Percentiles rank a stretch among this genome's conserved stretches.
Evolutionary conservation across 2,888 invertebrate genomes (phyloP).

Genomic region (Lepidocyrtinus sp.): DNA sequence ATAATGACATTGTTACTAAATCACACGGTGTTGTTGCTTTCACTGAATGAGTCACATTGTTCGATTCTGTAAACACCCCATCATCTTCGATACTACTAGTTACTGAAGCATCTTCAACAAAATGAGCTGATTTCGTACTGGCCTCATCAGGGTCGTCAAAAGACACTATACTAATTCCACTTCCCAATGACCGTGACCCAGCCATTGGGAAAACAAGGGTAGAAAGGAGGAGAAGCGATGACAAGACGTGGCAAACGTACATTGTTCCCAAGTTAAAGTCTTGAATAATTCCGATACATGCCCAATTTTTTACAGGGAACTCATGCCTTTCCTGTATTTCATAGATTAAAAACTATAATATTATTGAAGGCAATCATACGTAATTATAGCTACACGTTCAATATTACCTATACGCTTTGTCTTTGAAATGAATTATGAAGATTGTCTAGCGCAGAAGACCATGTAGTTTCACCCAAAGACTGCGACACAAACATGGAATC

Average conservation of each 20-base stretch:
- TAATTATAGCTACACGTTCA: too few relatives aligned
- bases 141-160: conserved; percentile 33
- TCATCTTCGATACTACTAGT: not conserved
- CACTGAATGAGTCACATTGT: not conserved
- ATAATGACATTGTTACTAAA: conserved; percentile 52
- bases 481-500: conserved; percentile 27
- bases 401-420: too few relatives aligned
- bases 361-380: not conserved
- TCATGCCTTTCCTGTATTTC: not conserved
- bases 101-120: conserved; percentile 11
- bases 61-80: not conserved
- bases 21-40: conserved; percentile 44
- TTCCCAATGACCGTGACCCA: conserved; percentile 62
- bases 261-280: conserved; percentile 7
- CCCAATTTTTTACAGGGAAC: not conserved
- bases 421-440: not conserved
- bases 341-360: not conserved
- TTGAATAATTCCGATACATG: too few relatives aligned
- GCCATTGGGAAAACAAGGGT: conserved; percentile 54
- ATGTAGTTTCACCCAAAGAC: conserved; percentile 36
- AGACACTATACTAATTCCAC: conserved; percentile 50
- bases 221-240: not conserved
- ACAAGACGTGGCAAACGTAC: conserved; percentile 22
- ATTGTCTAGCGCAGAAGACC: conserved; percentile 30
- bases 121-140: not conserved